Percentiles rank a stretch among this genome's conserved stretches.
Evolutionary conservation across 2,888 invertebrate species (phyloP).

Genomic region (Drosophila neotestacea): DNA sequence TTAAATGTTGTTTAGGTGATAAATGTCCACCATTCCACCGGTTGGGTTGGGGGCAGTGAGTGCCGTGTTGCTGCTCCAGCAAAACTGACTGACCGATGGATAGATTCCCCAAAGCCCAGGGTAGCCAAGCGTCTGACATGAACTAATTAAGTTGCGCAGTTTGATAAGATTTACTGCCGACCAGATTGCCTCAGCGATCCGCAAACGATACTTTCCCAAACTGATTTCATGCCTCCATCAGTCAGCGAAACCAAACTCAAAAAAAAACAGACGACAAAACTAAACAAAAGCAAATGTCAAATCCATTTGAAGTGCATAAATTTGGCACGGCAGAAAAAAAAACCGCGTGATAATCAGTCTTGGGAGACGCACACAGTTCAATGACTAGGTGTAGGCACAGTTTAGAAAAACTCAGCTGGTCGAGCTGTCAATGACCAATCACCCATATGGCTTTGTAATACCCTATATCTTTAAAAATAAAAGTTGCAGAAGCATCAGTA

Average conservation of each 20-base stretch:
- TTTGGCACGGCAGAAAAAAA: constrained; percentile 19
- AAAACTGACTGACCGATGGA: constrained; percentile 5
- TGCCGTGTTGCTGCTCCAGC: constrained; percentile 10
- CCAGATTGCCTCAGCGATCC: constrained; percentile 43
- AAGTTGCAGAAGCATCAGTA: too few relatives aligned
- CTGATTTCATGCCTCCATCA: constrained; percentile 9
- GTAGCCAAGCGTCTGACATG: constrained; percentile 61
- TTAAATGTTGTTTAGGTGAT: constrained; percentile 58
- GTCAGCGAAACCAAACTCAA: constrained; percentile 17
- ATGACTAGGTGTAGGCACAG: constrained; percentile 31
- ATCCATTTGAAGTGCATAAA: constrained; percentile 57
- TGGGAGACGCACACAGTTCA: constrained; percentile 34
- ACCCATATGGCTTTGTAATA: not conserved
- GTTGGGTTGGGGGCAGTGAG: not conserved
- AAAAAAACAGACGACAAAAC: constrained; percentile 10
- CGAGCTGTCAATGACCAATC: not conserved
- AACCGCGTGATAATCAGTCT: constrained; percentile 34
- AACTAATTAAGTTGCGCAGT: constrained; percentile 74
- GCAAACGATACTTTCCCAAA: constrained; percentile 62
- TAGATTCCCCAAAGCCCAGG: constrained; percentile 17
- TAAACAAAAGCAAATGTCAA: constrained; percentile 54
- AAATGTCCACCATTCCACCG: constrained; percentile 49
- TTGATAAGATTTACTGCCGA: constrained; percentile 61
- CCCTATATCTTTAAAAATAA: not conserved
- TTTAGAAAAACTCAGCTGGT: constrained; percentile 11